Conservation (phyloP, 2,888 invertebrate species). For the Galerucella nymphaeae region DNA sequence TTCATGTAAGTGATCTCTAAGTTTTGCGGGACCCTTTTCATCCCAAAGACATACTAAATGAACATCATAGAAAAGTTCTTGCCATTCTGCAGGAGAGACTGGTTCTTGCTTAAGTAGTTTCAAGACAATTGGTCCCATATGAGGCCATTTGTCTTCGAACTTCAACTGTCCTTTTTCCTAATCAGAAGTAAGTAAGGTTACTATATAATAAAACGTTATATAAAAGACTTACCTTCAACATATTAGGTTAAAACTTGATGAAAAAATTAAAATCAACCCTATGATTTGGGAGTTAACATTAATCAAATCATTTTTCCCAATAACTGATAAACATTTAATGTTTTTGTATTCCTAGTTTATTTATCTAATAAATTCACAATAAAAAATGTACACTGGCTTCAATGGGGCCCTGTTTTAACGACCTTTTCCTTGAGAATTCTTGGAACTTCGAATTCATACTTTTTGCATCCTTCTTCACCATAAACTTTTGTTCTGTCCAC, state of each 20-base stretch:
- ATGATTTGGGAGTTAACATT: slow-evolving; percentile 16
- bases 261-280: slow-evolving; percentile 24
- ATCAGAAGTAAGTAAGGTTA: slow-evolving; percentile 10
- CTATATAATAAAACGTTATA: slow-evolving; percentile 20
- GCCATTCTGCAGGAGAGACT: slow-evolving; percentile 96
- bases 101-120: slow-evolving; percentile 94
- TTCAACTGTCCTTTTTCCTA: slow-evolving; percentile 84
- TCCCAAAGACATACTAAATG: slow-evolving; percentile 98
- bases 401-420: not conserved
- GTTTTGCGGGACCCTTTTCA: slow-evolving; percentile 90
- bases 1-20: slow-evolving; percentile 88
- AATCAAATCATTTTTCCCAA: slow-evolving; percentile 18
- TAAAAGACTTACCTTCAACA: slow-evolving; percentile 53
- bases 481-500: not conserved
- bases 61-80: slow-evolving; percentile 95
- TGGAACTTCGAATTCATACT: slow-evolving; percentile 5
- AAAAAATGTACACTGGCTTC: not conserved
- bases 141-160: slow-evolving; percentile 98
- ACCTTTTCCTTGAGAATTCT: slow-evolving; percentile 8
- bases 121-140: slow-evolving; percentile 92
- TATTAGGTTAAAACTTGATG: slow-evolving; percentile 48
- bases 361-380: slow-evolving; percentile 4
- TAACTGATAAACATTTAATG: slow-evolving; percentile 7
- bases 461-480: slow-evolving; percentile 4
- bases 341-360: slow-evolving; percentile 14